phyloP scores from a whole-genome alignment of 1,140 invertebrate species.

The Euura saliciscinereae region DNA sequence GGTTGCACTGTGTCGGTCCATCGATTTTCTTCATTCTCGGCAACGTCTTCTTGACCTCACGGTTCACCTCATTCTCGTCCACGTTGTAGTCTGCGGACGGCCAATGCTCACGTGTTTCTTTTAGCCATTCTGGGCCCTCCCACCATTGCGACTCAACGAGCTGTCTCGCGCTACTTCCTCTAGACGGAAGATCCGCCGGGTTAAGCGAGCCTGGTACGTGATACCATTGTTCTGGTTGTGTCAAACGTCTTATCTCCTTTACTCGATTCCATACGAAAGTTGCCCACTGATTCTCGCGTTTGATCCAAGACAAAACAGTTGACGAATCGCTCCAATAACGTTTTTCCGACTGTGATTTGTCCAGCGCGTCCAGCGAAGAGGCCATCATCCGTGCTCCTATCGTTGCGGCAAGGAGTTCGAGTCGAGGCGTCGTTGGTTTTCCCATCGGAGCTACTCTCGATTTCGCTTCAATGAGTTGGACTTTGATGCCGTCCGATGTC shows the following conservation, averaged over 20 bases:
- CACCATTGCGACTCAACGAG: too few relatives aligned
- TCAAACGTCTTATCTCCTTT: conserved; percentile 32
- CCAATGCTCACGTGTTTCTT: conserved; percentile 48
- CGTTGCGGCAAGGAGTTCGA: conserved; percentile 57
- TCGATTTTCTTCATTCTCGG: too few relatives aligned
- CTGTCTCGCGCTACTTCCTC: conserved; percentile 41
- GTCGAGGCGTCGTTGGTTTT: conserved; percentile 50
- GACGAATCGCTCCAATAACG: conserved; percentile 28
- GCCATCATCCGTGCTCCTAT: conserved; percentile 43
- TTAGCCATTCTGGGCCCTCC: too few relatives aligned
- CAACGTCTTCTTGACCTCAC: conserved; percentile 26
- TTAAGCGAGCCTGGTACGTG: conserved; percentile 48
- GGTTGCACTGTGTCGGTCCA: too few relatives aligned
- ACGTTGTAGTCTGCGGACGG: conserved; percentile 16
- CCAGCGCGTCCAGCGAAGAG: conserved; percentile 31
- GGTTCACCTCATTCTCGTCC: conserved; percentile 24
- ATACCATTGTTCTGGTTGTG: conserved; percentile 34
- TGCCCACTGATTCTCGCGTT: conserved; percentile 23
- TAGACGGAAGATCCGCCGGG: conserved; percentile 52
- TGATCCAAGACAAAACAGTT: conserved; percentile 32
- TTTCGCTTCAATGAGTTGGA: conserved; percentile 42
- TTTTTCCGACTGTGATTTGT: conserved; percentile 10
- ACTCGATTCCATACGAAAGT: conserved; percentile 35
- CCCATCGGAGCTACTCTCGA: conserved; percentile 54
- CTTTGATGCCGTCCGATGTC: not conserved